These are phyloP conservation scores for Pitangus sulphuratus DNA, from an alignment of 2,797 vertebrate species.

Conservation along the genomic window DNA sequence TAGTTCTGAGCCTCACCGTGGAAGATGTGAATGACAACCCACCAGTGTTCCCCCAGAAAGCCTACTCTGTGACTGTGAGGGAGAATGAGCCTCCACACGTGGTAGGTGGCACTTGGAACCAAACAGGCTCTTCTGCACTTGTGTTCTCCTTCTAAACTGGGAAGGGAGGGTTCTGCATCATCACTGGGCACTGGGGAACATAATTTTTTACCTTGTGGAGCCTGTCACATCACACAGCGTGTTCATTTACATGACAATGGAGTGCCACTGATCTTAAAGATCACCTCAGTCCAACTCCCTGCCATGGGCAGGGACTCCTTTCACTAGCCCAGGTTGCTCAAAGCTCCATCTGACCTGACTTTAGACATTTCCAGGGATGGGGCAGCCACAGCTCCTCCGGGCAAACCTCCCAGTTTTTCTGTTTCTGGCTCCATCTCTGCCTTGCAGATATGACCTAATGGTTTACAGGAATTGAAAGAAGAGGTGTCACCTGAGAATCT, in stretches of 20 bases:
- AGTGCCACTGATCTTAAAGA: not conserved
- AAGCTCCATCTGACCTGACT: not conserved
- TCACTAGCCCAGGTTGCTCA: not conserved
- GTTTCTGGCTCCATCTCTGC: not conserved
- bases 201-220: not conserved
- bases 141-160: not conserved
- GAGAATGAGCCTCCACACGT: constrained; percentile 63
- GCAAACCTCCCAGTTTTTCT: not conserved
- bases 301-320: not conserved
- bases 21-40: constrained; percentile 68
- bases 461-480: not conserved
- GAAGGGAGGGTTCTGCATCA: not conserved
- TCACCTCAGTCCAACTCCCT: not conserved
- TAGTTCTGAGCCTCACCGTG: constrained; percentile 40
- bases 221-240: not conserved
- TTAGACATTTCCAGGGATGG: not conserved
- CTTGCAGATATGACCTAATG: not conserved
- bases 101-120: constrained; percentile 2
- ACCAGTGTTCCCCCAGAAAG: constrained; percentile 44
- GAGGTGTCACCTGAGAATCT: not conserved
- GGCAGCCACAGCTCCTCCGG: not conserved
- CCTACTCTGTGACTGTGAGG: constrained; percentile 18
- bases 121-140: not conserved
- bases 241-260: not conserved
- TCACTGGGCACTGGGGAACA: not conserved